A percentile compares a stretch with the other conserved stretches of the same genome.
Evolutionary conservation across 2,797 vertebrate species (phyloP).

Genomic region (Sebastes goodei): DNA sequence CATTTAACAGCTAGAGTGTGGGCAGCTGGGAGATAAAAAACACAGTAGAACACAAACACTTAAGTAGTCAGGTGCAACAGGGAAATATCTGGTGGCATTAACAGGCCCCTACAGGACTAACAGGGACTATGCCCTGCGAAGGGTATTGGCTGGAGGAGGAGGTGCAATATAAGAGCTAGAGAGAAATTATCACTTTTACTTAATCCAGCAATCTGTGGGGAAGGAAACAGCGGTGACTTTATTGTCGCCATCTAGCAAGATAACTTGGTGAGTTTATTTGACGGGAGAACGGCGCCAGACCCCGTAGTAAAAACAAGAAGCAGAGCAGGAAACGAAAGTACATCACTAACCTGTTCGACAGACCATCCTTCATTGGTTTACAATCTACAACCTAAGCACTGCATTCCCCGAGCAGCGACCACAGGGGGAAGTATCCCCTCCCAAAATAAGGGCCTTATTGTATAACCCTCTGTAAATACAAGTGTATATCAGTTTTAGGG

Average conservation of each 20-base stretch:
- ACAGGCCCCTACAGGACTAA: conserved; percentile 41
- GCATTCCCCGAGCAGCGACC: not conserved
- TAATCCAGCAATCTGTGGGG: conserved; percentile 37
- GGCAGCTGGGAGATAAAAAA: conserved; percentile 39
- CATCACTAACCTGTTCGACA: conserved; percentile 15
- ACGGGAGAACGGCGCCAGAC: conserved; percentile 23
- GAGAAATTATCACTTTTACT: conserved; percentile 49
- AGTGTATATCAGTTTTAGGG: not conserved
- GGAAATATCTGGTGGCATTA: conserved; percentile 56
- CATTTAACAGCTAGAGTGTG: conserved; percentile 53
- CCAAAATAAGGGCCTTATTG: not conserved
- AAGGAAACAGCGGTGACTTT: conserved; percentile 39
- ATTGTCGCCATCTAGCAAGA: conserved; percentile 51
- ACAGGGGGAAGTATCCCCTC: not conserved
- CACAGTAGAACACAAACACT: conserved; percentile 43
- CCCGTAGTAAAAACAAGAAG: conserved; percentile 15
- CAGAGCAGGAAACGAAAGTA: conserved; percentile 8
- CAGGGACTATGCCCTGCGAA: not conserved
- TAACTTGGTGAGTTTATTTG: conserved; percentile 53
- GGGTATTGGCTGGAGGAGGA: conserved; percentile 20
- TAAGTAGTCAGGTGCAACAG: conserved; percentile 53
- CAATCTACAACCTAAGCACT: not conserved
- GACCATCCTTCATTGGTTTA: conserved; percentile 38
- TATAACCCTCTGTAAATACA: not conserved
- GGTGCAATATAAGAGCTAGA: conserved; percentile 23